A percentile compares a stretch with the other conserved stretches of the same genome.
Conservation (phyloP, 2,797 vertebrate genomes). For the Tauraco hartlaubi region DNA sequence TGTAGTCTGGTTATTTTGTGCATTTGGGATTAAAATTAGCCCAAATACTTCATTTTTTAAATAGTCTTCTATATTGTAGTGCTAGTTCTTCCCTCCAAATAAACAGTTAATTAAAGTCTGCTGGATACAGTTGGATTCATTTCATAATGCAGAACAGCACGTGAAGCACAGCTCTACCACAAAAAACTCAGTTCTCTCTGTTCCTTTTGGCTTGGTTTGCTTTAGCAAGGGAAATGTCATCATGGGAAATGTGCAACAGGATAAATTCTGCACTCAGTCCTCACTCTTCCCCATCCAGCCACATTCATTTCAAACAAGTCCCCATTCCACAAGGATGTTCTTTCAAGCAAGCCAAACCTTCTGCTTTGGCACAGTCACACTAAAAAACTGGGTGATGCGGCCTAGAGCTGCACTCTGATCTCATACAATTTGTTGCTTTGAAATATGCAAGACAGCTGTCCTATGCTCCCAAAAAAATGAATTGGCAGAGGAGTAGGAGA, state of each 20-base stretch:
- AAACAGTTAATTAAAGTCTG: constrained; percentile 39
- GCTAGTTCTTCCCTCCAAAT: not conserved
- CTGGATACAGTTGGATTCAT: not conserved
- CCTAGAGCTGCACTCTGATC: not conserved
- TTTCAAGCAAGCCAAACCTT: constrained; percentile 11
- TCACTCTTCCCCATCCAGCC: not conserved
- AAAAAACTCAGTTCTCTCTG: not conserved
- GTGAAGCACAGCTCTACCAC: not conserved
- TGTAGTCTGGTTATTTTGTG: constrained; percentile 23
- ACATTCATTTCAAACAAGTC: not conserved
- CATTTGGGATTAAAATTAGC: constrained; percentile 60
- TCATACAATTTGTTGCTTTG: not conserved
- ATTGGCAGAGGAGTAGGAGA: not conserved
- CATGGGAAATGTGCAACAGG: not conserved
- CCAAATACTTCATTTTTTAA: constrained; percentile 48
- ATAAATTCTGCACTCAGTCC: not conserved
- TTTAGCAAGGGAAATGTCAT: constrained; percentile 17
- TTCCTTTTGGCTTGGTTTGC: not conserved
- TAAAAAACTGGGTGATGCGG: not conserved
- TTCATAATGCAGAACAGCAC: constrained; percentile 14
- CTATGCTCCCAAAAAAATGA: not conserved
- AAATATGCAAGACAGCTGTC: not conserved
- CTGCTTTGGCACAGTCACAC: not conserved
- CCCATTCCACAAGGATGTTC: not conserved
- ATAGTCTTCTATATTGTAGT: constrained; percentile 15